Conservation (phyloP, 2,797 vertebrate genomes). For the Eidolon dupreanum region DNA sequence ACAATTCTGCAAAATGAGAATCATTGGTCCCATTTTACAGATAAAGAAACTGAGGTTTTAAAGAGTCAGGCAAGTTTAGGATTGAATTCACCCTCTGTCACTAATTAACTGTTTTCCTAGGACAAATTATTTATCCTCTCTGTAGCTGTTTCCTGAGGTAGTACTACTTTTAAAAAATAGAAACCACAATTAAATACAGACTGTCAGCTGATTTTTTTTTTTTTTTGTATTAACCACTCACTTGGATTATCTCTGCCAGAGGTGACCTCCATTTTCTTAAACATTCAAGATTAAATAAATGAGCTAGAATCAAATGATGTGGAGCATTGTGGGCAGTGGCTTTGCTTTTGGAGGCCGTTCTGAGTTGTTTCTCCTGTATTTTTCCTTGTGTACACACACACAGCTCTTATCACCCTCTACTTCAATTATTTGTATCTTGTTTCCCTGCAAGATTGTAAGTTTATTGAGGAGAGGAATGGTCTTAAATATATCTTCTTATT, state of each 20-base stretch:
- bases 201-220: not conserved
- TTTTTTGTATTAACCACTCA: not conserved
- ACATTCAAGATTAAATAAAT: not conserved
- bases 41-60: not conserved
- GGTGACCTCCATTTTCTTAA: not conserved
- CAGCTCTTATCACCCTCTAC: not conserved
- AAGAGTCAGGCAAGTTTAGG: not conserved
- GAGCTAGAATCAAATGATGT: not conserved
- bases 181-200: constrained; percentile 33
- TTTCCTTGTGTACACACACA: not conserved
- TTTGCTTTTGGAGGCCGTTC: not conserved
- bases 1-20: not conserved
- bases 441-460: not conserved
- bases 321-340: not conserved
- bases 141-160: not conserved
- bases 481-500: not conserved
- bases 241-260: not conserved
- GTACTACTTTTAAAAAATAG: not conserved
- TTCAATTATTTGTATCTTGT: not conserved
- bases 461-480: not conserved
- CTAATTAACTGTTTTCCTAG: not conserved
- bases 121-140: not conserved
- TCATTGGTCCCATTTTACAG: not conserved
- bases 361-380: not conserved
- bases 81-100: not conserved